Evolutionary conservation across 2,797 vertebrate genomes (phyloP), one percentile per base, ranked within the genome.

Genomic region (Tarsius wallacei): DNA sequence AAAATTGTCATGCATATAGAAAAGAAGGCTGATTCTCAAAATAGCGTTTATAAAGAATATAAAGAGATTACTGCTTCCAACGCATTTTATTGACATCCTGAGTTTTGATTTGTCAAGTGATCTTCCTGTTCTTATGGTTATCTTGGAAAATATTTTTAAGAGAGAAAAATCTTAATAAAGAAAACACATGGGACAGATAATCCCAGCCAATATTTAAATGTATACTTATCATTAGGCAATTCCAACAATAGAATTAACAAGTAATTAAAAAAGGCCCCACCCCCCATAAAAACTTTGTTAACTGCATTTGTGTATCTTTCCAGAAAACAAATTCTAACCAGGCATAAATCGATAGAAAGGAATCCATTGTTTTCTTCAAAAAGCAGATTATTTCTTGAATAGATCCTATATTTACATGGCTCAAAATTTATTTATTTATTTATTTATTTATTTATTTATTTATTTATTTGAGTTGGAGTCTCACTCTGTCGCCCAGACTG

Each of bases 341-440:
- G n/a, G 36, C 22, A 74, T 33, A 80, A 89, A 63, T 42, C 87
- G 76, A 74, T 2, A n/a, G 66, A 49, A 21, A 78, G 1, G 78
- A 87, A 93, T 74, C 31, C 14, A 80, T 57, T 64, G 0, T 74
- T 95, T 85, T 89, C 28, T 76, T 90, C 85, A 57, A 14, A 49
- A 91, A 89, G 22, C 59, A 68, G 15, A 42, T 63, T 55, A 36
- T 71, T 86, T 68, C 81, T 71, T 68, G 9, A 94, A 87, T 78
- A 74, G 51, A 14, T 90, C 5, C n/a, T 78, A 19, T 51, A 71
- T 53, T 76, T 21, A 85, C 1, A 47, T 64, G 22, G 12, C 59
- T 93, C 47, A 94, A 94, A 76, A 66, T 31, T 76, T 91, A 59
- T n/a, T n/a, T n/a, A n/a, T n/a, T n/a, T n/a, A n/a, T n/a, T n/a